A percentile compares a stretch with the other conserved stretches of the same genome.
These are phyloP conservation scores for Papilio machaon DNA, from an alignment of 1,140 invertebrate genomes.

Conservation along the genomic window DNA sequence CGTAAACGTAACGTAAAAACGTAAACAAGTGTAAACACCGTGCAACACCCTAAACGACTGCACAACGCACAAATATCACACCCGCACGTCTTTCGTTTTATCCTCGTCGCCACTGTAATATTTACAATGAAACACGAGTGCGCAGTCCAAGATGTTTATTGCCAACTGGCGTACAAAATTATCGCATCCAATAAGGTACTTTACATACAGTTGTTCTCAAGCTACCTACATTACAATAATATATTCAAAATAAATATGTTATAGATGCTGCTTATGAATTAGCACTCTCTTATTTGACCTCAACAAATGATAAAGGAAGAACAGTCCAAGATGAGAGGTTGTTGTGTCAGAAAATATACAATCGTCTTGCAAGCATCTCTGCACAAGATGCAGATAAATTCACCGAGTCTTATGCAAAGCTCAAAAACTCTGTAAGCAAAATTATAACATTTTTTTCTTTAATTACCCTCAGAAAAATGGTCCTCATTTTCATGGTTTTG, in stretches of 20 bases:
- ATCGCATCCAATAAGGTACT: too few relatives aligned
- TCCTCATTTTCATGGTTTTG: too few relatives aligned
- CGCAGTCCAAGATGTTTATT: background rate
- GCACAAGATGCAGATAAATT: constrained; percentile 76
- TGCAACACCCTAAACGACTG: too few relatives aligned
- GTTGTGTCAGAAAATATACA: constrained; percentile 74
- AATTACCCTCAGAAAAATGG: too few relatives aligned
- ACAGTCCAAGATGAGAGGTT: constrained; percentile 66
- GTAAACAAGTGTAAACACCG: background rate
- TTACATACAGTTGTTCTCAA: too few relatives aligned
- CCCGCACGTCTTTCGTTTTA: background rate
- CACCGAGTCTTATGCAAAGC: constrained; percentile 74
- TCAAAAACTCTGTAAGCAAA: constrained; percentile 74
- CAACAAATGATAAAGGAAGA: constrained; percentile 60
- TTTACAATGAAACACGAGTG: background rate
- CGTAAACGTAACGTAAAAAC: too few relatives aligned
- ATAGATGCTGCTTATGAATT: constrained; percentile 77
- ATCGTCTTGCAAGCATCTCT: constrained; percentile 61
- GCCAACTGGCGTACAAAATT: background rate
- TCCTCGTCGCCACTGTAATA: constrained; percentile 8
- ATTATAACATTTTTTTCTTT: constrained; percentile 21
- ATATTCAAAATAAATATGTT: constrained; percentile 38
- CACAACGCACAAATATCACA: background rate
- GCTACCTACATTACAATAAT: too few relatives aligned
- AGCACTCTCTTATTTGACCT: constrained; percentile 75